Evolutionary conservation across 2,888 invertebrate genomes (phyloP), one percentile per base, ranked within the genome.

Genomic region (Eudemis profundana): DNA sequence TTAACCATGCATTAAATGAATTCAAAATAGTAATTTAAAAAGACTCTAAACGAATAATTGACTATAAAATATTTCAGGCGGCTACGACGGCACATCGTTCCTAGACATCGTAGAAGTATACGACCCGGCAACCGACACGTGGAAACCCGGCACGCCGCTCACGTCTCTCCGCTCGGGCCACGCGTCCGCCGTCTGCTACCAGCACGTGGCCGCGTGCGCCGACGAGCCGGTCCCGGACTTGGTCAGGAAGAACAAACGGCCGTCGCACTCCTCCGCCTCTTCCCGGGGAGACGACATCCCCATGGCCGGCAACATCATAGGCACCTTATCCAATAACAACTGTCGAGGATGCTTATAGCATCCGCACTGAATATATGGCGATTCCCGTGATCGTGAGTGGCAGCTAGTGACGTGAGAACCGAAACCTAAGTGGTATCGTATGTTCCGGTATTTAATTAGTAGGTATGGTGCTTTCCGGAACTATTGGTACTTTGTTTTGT

Each of bases 131-230:
- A 93, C 92, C 46, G 94, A 98, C 86, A 82, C 89, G 15, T 98
- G 98, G 98, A 93, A 93, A 68, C 93, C 94, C 69, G 96, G 97
- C 40, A 93, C 95, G 4, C 94, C 96, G 4, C 94, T 98, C 79
- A 95, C 96, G 17, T 96, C 97, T 4, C 97, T 96, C 8, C 94
- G 98, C 56, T 98, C 98, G 8, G 98, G 98, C 0, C 98, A 98
- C 86, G 97, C 98, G 0, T 96, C 97, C 49, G 97, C 98, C 2
- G 97, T 98, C 12, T 97, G 97, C 78, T 96, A 96, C 86, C 95
- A 95, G 78, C 95, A 95, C 73, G 94, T 95, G 15, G 93, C 95
- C 78, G 88, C 82, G 10, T 78, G 73, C 69, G 59, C 70, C 2
- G 85, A 81, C 33, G 81, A 79, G 4, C 76, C 69, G 3, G 42